These are phyloP conservation scores for Lutjanus campechanus DNA, from an alignment of 2,797 vertebrate species.

Conservation along the genomic window DNA sequence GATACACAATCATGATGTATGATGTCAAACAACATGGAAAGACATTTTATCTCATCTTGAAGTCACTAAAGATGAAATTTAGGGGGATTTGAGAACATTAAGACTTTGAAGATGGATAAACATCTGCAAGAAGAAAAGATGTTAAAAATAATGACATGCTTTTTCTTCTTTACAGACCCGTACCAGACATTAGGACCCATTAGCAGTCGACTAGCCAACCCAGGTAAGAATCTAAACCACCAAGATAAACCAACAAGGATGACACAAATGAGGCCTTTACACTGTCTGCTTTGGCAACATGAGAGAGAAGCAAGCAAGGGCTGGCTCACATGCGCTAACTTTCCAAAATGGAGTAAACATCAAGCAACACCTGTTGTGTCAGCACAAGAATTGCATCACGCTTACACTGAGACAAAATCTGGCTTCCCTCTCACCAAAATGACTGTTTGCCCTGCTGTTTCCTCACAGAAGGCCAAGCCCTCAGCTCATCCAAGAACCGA, in stretches of 20 bases:
- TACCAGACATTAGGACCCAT: slow-evolving; percentile 90
- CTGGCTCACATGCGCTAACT: slow-evolving; percentile 28
- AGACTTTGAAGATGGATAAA: background rate
- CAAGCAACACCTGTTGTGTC: slow-evolving; percentile 59
- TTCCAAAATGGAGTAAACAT: slow-evolving; percentile 53
- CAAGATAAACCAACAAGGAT: slow-evolving; percentile 17
- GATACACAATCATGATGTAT: background rate
- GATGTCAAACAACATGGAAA: background rate
- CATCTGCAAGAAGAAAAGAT: slow-evolving; percentile 1
- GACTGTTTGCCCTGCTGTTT: slow-evolving; percentile 86
- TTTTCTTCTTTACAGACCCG: slow-evolving; percentile 82
- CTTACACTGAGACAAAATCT: slow-evolving; percentile 60
- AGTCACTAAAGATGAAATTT: background rate
- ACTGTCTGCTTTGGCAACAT: slow-evolving; percentile 78
- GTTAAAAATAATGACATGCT: background rate
- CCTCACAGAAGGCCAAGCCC: slow-evolving; percentile 86
- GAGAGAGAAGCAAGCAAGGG: slow-evolving; percentile 42
- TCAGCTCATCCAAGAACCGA: slow-evolving; percentile 85
- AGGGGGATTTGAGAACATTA: background rate
- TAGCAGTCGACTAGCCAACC: slow-evolving; percentile 90
- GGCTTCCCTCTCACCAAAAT: slow-evolving; percentile 74
- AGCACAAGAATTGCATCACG: slow-evolving; percentile 47
- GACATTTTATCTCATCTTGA: background rate
- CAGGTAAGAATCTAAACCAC: slow-evolving; percentile 82
- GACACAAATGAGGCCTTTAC: slow-evolving; percentile 85